A percentile compares a stretch with the other conserved stretches of the same genome.
Evolutionary conservation across 2,888 invertebrate genomes (phyloP).

Genomic region (Meiosimyza platycephala): DNA sequence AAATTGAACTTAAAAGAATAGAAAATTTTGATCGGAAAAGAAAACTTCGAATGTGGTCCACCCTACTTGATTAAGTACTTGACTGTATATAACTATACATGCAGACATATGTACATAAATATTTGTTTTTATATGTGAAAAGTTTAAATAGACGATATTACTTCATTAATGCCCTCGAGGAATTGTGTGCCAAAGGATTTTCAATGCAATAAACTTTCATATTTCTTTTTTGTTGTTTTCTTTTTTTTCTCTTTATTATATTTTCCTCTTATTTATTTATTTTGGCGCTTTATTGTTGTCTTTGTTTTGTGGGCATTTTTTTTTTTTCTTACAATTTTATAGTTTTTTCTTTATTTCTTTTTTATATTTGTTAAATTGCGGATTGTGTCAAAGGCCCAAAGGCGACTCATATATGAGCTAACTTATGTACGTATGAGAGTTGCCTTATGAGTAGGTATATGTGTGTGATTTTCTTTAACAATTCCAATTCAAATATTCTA

Average conservation of each 20-base stretch:
- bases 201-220: constrained; percentile 28
- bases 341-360: constrained; percentile 42
- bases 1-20: too few species aligned
- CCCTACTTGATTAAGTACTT: too few species aligned
- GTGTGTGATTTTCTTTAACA: constrained; percentile 15
- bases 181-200: constrained; percentile 33
- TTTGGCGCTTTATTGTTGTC: not conserved
- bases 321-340: constrained; percentile 41
- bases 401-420: not conserved
- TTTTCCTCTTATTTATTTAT: not conserved
- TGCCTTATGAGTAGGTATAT: not conserved
- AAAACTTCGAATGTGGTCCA: too few species aligned
- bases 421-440: not conserved
- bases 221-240: constrained; percentile 1
- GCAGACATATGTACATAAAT: too few species aligned
- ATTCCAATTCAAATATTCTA: not conserved
- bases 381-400: constrained; percentile 25
- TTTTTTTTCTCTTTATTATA: constrained; percentile 31
- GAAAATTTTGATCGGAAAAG: too few species aligned
- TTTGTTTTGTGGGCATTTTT: not conserved
- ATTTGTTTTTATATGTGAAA: too few species aligned
- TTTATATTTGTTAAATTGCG: constrained; percentile 31
- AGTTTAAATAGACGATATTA: constrained; percentile 9
- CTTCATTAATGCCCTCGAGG: constrained; percentile 33
- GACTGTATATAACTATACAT: too few species aligned